A percentile compares a stretch with the other conserved stretches of the same genome.
phyloP scores from a whole-genome alignment of 2,797 vertebrate species.

The Micropoecilia bifurca region DNA sequence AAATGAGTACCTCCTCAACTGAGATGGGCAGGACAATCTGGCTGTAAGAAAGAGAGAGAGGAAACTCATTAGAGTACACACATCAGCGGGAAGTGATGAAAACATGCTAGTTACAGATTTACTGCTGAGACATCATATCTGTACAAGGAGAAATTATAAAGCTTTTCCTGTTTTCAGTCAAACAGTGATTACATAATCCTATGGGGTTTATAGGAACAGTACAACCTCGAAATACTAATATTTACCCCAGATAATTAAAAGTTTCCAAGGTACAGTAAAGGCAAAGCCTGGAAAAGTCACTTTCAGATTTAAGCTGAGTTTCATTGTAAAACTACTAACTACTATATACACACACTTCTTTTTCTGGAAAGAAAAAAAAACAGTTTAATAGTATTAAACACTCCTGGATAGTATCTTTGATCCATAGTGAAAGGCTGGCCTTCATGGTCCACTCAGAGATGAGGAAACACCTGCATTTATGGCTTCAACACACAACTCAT shows the following conservation, averaged over 20 bases:
- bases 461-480: not conserved
- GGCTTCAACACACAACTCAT: not conserved
- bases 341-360: too few relatives aligned
- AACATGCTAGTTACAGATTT: not conserved
- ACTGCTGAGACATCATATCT: not conserved
- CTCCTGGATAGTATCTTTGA: not conserved
- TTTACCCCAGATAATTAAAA: not conserved
- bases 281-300: not conserved
- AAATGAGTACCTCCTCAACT: conserved; percentile 88
- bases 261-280: not conserved
- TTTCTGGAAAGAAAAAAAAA: not conserved
- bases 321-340: not conserved
- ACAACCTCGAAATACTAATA: not conserved
- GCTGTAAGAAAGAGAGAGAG: conserved; percentile 75
- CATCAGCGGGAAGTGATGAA: not conserved
- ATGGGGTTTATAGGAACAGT: not conserved
- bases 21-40: conserved; percentile 94
- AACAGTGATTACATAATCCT: not conserved
- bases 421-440: not conserved
- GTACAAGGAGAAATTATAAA: not conserved
- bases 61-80: not conserved
- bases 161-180: not conserved
- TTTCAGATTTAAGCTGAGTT: not conserved
- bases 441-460: not conserved
- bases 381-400: not conserved